phyloP scores from a whole-genome alignment of 1,140 invertebrate species.

The Carcinoscorpius rotundicauda region DNA sequence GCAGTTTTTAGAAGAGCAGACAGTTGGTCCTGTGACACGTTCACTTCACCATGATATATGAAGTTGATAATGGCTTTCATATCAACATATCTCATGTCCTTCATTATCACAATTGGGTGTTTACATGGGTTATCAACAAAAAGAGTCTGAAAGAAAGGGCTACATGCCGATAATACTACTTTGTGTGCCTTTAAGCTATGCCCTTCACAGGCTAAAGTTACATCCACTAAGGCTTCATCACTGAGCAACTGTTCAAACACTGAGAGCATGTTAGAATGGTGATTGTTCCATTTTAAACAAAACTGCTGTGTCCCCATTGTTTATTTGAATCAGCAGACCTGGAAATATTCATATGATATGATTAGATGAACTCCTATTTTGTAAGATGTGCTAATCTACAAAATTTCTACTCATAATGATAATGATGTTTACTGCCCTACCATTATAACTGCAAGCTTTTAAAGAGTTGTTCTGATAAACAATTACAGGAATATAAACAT shows the following conservation, averaged over 20 bases:
- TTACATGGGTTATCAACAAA: constrained; percentile 62
- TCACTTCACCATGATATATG: constrained; percentile 88
- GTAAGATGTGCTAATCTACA: too few relatives aligned
- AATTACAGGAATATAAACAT: too few relatives aligned
- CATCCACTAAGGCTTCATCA: constrained; percentile 61
- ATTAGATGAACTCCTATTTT: too few relatives aligned
- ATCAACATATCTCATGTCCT: constrained; percentile 64
- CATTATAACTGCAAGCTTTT: too few relatives aligned
- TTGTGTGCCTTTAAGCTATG: constrained; percentile 65
- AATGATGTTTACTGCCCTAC: too few relatives aligned
- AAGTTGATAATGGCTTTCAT: constrained; percentile 79
- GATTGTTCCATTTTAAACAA: constrained; percentile 80
- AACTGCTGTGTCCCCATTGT: constrained; percentile 50
- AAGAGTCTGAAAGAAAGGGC: constrained; percentile 68
- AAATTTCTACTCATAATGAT: too few relatives aligned
- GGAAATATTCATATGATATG: too few relatives aligned
- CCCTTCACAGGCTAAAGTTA: constrained; percentile 65
- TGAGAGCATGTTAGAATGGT: constrained; percentile 74
- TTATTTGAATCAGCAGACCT: too few relatives aligned
- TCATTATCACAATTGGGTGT: constrained; percentile 67
- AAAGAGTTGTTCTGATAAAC: too few relatives aligned
- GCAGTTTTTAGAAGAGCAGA: constrained; percentile 76
- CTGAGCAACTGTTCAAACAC: constrained; percentile 81
- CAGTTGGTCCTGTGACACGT: constrained; percentile 82
- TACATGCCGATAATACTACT: constrained; percentile 73